A percentile compares a stretch with the other conserved stretches of the same genome.
phyloP scores from a whole-genome alignment of 1,140 invertebrate genomes.

The Diuraphis noxia region DNA sequence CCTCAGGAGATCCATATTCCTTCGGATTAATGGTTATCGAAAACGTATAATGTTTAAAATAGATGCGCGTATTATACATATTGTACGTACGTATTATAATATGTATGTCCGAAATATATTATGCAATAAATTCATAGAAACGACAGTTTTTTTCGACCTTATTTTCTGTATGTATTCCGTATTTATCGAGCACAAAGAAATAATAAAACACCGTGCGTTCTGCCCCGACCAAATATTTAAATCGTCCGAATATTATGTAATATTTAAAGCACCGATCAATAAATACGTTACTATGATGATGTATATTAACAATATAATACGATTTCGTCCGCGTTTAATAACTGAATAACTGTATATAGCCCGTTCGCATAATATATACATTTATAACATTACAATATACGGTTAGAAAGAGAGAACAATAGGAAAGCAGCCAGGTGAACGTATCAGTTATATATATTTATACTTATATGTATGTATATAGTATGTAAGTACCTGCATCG shows the following conservation, averaged over 20 bases:
- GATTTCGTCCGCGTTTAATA: background rate
- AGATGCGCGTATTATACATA: background rate
- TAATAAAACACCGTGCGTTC: background rate
- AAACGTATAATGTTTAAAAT: background rate
- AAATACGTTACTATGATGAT: background rate
- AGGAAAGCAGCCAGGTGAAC: background rate
- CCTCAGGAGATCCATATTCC: background rate
- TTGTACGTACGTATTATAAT: background rate
- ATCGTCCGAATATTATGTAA: background rate
- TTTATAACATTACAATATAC: background rate
- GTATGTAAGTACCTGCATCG: background rate
- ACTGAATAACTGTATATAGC: background rate
- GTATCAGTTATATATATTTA: background rate
- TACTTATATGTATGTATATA: background rate
- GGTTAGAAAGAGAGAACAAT: background rate
- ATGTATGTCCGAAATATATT: background rate
- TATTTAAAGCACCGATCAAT: background rate
- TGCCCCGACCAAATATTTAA: background rate
- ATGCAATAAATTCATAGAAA: background rate
- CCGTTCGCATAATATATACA: background rate
- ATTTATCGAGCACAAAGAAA: background rate
- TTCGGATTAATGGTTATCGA: background rate
- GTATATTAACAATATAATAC: background rate
- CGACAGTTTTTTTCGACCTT: background rate
- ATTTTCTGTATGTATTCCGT: background rate